Base-by-base conservation (phyloP, 1,140 invertebrate genomes). In the Phenacoccus solenopsis region DNA sequence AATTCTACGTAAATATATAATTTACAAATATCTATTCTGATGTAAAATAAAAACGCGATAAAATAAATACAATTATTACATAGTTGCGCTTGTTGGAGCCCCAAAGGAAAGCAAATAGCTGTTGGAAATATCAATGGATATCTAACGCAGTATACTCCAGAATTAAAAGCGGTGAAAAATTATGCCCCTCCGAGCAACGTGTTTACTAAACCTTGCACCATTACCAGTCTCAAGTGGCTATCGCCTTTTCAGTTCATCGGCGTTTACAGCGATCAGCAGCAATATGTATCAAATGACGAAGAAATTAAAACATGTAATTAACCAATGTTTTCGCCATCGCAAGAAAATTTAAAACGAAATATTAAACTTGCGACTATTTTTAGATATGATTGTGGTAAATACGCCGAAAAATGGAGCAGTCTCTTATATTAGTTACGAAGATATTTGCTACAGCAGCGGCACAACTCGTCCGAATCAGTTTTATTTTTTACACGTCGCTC, bases 31-130 rank as follows among this genome's bases (percentile, higher is more conserved):
- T 10, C 21, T 13, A 1, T 70, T 49, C 70, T 25, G 13, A 25
- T 9, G 38, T 49, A 32, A 16, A n/a, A 49, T 5, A 49, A 49
- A 49, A 16, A 16, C 3, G 16, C 5, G 16, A 49, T 49, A 49
- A 49, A 49, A 10, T 32, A 7, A 13, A 32, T 32, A 13, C 5
- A 49, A 49, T 49, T 2, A 49, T 49, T 49, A 16, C 16, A 49
- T 74, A 87, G 85, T 74, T 88, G 86, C 74, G 79, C 91, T 38
- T 90, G 87, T 75, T 96, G 93, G 93, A 94, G 91, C 85, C 90
- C 75, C 1, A 95, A 93, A 83, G 93, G 90, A 20, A 95, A 95
- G 76, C 92, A 95, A 77, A 78, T 95, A 12, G 89, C 92, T 20
- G 85, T 91, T 9, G 93, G 91, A 1, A 87, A 87, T 74, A 81